Percentiles rank a stretch among this genome's conserved stretches.
These are phyloP conservation scores for Oxycera nigricornis DNA, from an alignment of 2,888 invertebrate species.

Conservation along the genomic window DNA sequence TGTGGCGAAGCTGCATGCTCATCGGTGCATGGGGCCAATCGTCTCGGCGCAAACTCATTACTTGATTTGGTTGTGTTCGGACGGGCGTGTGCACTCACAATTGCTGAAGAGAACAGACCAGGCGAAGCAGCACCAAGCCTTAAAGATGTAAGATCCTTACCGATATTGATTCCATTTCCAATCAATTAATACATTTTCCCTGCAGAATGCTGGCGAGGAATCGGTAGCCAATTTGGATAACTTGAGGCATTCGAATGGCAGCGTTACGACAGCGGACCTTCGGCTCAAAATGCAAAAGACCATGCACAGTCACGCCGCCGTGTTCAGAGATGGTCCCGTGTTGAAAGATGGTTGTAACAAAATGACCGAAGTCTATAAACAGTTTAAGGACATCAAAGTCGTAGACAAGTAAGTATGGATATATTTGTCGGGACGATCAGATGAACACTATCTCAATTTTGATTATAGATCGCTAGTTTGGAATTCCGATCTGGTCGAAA, in stretches of 20 bases:
- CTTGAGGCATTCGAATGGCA: conserved; percentile 76
- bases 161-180: background rate
- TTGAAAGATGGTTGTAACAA: conserved; percentile 78
- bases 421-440: background rate
- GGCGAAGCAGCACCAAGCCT: conserved; percentile 79
- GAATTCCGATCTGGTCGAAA: conserved; percentile 94
- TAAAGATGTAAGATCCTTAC: conserved; percentile 64
- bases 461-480: conserved; percentile 70
- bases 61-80: conserved; percentile 98
- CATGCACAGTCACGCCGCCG: conserved; percentile 95
- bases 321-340: conserved; percentile 85
- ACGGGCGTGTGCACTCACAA: conserved; percentile 88
- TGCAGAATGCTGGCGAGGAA: conserved; percentile 83
- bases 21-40: conserved; percentile 95
- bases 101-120: conserved; percentile 81
- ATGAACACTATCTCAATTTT: background rate
- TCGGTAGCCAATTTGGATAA: conserved; percentile 90
- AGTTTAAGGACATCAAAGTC: conserved; percentile 77
- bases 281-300: conserved; percentile 89
- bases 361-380: conserved; percentile 76
- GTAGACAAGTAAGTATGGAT: conserved; percentile 66
- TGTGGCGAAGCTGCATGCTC: conserved; percentile 92
- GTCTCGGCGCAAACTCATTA: conserved; percentile 94
- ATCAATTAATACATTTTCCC: background rate
- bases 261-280: conserved; percentile 76